A percentile compares a stretch with the other conserved stretches of the same genome.
Evolutionary conservation across 2,888 invertebrate genomes (phyloP).

Genomic region (Cataglyphis altisquamis): DNA sequence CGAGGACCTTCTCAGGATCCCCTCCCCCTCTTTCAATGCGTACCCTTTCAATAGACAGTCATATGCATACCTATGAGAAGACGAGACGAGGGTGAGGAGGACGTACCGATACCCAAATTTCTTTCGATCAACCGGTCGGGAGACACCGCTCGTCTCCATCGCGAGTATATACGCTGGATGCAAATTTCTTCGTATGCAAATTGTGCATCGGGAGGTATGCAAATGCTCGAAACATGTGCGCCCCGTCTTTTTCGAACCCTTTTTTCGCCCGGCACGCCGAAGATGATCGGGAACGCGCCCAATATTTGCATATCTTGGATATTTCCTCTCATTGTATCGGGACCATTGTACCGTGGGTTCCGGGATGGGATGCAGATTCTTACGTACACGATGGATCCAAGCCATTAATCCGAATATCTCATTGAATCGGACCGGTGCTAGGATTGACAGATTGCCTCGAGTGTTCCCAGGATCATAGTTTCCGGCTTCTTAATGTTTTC

Average conservation of each 20-base stretch:
- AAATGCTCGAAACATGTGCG: slow-evolving; percentile 84
- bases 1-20: slow-evolving; percentile 73
- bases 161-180: slow-evolving; percentile 83
- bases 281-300: slow-evolving; percentile 85
- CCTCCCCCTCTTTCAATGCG: slow-evolving; percentile 53
- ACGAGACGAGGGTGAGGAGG: slow-evolving; percentile 60
- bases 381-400: slow-evolving; percentile 78
- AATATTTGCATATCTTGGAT: slow-evolving; percentile 86
- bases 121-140: slow-evolving; percentile 63
- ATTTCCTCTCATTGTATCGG: slow-evolving; percentile 86
- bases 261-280: slow-evolving; percentile 80
- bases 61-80: slow-evolving; percentile 55
- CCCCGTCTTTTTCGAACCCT: slow-evolving; percentile 83
- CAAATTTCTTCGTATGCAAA: slow-evolving; percentile 86
- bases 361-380: slow-evolving; percentile 77
- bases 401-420: slow-evolving; percentile 86
- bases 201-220: slow-evolving; percentile 79
- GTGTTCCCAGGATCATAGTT: slow-evolving; percentile 82
- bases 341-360: slow-evolving; percentile 81
- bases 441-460: slow-evolving; percentile 85
- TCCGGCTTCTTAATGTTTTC: slow-evolving; percentile 49
- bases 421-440: slow-evolving; percentile 82
- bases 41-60: slow-evolving; percentile 80
- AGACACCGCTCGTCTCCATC: slow-evolving; percentile 67
- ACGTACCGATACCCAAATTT: slow-evolving; percentile 62